Evolutionary conservation across 2,113 vertebrate genomes (phyloP), one percentile per base, ranked within the genome.

Genomic region (Rattus norvegicus): DNA sequence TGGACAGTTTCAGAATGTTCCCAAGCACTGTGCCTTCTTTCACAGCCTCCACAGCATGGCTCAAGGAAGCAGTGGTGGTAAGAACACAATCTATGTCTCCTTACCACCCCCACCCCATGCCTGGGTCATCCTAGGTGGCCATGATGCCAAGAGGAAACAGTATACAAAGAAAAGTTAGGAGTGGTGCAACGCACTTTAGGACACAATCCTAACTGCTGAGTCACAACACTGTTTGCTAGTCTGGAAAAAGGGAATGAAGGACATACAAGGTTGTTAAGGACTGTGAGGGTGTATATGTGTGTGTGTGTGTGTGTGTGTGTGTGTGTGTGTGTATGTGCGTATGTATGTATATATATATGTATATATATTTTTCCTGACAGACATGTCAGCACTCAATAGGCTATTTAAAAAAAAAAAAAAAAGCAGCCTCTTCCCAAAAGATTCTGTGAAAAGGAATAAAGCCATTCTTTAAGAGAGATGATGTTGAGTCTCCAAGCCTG

Each of bases 241-340:
- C 7, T 95, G 43, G 65, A 91, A 92, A 83, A 90, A 88, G 93
- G 67, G n/a, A 93, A 94, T 0, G 76, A 77, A 73, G 90, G 94
- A 54, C 52, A 63, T 30, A 24, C 75, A 83, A 52, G 3, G 49
- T 20, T 81, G 12, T 1, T 92, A 39, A 94, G 16, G 52, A 83
- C 73, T 59, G 33, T 59, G 52, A 52, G 56, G 10, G 56, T 56
- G 54, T 56, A 13, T 56, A 12, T 56, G 54, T 56, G 12, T 56
- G 54, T 61, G 5, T 61, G 20, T 61, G 7, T 22, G 7, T 33
- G 79, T 61, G 16, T 67, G 67, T 30, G 67, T 61, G 22, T 61
- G 8, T 24, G 43, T 56, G 54, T 13, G 54, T 56, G 11, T 56
- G 54, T 56, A 13, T 56, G 54, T 56, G 12, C 13, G 54, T 61